Conservation (phyloP, 2,888 invertebrate genomes). For the Stratiomys singularior region DNA sequence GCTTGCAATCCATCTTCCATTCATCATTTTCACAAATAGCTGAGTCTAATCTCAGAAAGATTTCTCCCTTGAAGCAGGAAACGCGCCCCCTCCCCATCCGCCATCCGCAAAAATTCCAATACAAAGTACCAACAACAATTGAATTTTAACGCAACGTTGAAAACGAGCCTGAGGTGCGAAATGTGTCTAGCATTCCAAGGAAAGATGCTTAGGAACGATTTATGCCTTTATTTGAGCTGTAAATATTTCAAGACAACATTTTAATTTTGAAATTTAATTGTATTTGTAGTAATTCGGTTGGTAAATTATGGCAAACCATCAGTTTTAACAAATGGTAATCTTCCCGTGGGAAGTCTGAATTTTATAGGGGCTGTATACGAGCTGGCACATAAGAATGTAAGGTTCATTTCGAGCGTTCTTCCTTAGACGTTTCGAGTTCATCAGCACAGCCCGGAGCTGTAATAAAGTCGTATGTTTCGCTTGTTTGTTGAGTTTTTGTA, state of each 20-base stretch:
- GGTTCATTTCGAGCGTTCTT: no score
- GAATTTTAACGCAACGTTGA: not conserved
- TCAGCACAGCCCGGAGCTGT: no score
- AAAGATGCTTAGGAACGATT: slow-evolving; percentile 22
- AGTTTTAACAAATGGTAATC: slow-evolving; percentile 8
- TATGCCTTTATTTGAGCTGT: slow-evolving; percentile 23
- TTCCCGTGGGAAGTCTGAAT: not conserved
- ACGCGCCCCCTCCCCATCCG: not conserved
- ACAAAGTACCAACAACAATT: not conserved
- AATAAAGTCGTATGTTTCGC: no score
- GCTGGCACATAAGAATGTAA: no score
- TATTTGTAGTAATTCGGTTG: slow-evolving; percentile 1
- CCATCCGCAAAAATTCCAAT: not conserved
- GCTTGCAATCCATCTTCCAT: not conserved
- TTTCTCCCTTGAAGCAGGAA: not conserved
- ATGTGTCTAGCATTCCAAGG: not conserved
- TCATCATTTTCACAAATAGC: not conserved
- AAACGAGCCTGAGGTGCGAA: not conserved
- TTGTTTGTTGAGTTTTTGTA: no score
- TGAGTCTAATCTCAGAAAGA: not conserved
- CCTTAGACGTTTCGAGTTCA: no score
- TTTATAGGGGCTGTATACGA: not conserved
- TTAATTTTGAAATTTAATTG: slow-evolving; percentile 34
- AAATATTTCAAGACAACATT: not conserved
- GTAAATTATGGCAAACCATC: slow-evolving; percentile 4